These are phyloP conservation scores for Netelia virgata DNA, from an alignment of 2,888 invertebrate genomes.

Conservation along the genomic window DNA sequence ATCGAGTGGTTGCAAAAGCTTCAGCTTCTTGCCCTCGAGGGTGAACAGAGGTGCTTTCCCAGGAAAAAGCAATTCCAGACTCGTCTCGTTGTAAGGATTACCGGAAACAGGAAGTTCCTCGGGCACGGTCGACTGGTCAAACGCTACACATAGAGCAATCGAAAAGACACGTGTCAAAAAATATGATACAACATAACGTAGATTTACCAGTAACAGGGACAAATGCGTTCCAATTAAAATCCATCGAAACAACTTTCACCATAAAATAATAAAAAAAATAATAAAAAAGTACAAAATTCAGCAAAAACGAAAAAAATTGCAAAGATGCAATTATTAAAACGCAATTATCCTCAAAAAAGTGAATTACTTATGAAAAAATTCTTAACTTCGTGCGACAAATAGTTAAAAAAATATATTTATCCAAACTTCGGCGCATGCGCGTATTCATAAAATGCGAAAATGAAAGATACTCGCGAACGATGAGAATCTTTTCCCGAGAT, in stretches of 20 bases:
- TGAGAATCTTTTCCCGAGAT: conserved; percentile 26
- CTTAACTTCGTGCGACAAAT: too few species aligned
- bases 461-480: conserved; percentile 32
- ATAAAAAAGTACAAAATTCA: too few species aligned
- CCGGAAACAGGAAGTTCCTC: conserved; percentile 93
- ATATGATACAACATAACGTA: neutral
- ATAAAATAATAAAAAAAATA: too few species aligned
- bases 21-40: conserved; percentile 93
- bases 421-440: neutral
- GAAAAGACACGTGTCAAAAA: conserved; percentile 10
- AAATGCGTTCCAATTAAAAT: neutral
- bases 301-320: too few species aligned
- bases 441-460: conserved; percentile 6
- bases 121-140: conserved; percentile 93
- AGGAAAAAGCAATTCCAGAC: conserved; percentile 92
- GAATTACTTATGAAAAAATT: too few species aligned
- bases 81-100: conserved; percentile 92
- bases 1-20: conserved; percentile 92
- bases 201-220: neutral
- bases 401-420: neutral
- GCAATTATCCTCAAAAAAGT: too few species aligned
- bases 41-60: conserved; percentile 92
- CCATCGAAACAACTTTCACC: too few species aligned
- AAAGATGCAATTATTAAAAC: too few species aligned
- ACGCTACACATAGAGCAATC: conserved; percentile 86